These are phyloP conservation scores for Mallotus villosus DNA, from an alignment of 2,797 vertebrate species.

Conservation along the genomic window DNA sequence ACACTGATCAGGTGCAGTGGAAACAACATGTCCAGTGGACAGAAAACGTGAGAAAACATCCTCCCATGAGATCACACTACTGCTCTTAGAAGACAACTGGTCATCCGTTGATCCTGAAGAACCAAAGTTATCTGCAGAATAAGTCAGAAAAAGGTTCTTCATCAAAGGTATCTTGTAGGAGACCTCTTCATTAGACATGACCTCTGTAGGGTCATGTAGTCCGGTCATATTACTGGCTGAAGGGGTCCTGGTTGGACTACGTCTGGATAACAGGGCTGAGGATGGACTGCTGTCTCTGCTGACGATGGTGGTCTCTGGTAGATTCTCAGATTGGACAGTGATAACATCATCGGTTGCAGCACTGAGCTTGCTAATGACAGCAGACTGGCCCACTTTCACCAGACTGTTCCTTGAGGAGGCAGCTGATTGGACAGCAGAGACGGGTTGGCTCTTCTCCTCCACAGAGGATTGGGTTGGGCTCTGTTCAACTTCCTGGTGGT, in stretches of 20 bases:
- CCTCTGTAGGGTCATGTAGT: neutral
- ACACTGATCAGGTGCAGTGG: neutral
- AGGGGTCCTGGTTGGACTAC: neutral
- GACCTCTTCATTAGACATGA: neutral
- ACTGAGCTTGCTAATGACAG: slow-evolving; percentile 1
- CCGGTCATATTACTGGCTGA: neutral
- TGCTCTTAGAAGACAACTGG: neutral
- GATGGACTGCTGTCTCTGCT: neutral
- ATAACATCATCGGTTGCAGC: slow-evolving; percentile 14
- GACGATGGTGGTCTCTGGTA: slow-evolving; percentile 20
- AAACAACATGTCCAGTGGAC: neutral
- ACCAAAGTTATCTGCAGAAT: neutral
- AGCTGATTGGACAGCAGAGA: slow-evolving; percentile 15
- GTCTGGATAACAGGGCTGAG: neutral
- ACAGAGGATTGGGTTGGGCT: neutral
- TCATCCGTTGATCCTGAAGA: neutral
- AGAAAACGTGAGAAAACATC: neutral
- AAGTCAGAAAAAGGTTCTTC: slow-evolving; percentile 1
- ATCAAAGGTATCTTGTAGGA: slow-evolving; percentile 21
- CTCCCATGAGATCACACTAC: neutral
- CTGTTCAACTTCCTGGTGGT: neutral
- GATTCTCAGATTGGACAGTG: slow-evolving; percentile 17
- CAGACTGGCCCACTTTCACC: neutral
- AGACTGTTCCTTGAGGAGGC: neutral
- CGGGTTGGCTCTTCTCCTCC: neutral